phyloP scores from a whole-genome alignment of 2,888 invertebrate species.

The Lydus trimaculatus region DNA sequence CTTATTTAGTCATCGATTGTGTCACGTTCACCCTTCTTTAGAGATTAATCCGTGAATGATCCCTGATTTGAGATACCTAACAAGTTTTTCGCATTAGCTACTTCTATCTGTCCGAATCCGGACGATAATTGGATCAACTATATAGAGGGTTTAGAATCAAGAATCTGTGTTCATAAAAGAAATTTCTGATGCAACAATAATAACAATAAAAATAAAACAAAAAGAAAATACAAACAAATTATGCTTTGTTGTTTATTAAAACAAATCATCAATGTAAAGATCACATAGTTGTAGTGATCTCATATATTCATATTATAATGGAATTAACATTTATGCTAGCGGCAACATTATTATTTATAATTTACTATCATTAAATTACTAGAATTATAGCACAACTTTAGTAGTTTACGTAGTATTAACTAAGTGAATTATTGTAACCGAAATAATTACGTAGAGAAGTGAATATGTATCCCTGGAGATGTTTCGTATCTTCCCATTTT shows the following conservation, averaged over 20 bases:
- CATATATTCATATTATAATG: constrained; percentile 19
- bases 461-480: constrained; percentile 30
- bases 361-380: constrained; percentile 43
- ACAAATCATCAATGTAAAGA: background rate
- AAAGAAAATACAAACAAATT: no score
- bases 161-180: background rate
- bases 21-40: background rate
- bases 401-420: constrained; percentile 40
- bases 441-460: constrained; percentile 40
- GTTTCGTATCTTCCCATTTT: constrained; percentile 18
- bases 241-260: background rate
- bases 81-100: constrained; percentile 4
- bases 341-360: constrained; percentile 41
- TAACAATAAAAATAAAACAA: no score
- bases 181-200: no score
- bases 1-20: background rate
- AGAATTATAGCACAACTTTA: constrained; percentile 43
- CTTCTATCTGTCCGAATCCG: background rate
- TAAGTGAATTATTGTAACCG: constrained; percentile 45
- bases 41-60: background rate
- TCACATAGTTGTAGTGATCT: background rate
- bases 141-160: background rate
- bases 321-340: constrained; percentile 25
- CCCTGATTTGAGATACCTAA: background rate
- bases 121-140: constrained; percentile 6